These are phyloP conservation scores for Beroe forskalii DNA, from an alignment of 37 sponge, comb jelly and placozoan genomes.

Conservation along the genomic window DNA sequence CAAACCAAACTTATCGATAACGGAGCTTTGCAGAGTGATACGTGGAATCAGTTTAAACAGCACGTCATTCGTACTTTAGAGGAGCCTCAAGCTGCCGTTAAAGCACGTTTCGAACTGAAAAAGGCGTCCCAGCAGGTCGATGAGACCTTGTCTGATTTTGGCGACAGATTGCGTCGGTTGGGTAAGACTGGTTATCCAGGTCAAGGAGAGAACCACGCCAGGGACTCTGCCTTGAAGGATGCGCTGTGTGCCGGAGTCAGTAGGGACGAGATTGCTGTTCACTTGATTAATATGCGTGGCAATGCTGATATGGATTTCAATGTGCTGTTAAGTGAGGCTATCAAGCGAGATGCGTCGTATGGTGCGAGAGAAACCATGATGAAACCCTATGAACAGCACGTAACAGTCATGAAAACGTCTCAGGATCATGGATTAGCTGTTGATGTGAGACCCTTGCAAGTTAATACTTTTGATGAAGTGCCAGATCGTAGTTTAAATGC, in stretches of 20 bases:
- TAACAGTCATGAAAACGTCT: slow-evolving; percentile 36
- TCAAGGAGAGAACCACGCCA: neutral
- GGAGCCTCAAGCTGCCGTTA: too few species aligned
- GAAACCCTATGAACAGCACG: neutral
- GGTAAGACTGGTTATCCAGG: neutral
- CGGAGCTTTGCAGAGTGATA: too few species aligned
- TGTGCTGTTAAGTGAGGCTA: neutral
- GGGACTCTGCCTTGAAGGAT: neutral
- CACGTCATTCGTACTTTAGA: too few species aligned
- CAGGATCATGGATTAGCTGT: too few species aligned
- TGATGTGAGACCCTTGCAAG: too few species aligned
- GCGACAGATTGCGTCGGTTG: neutral
- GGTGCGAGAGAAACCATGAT: neutral
- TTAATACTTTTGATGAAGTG: too few species aligned
- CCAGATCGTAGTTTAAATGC: too few species aligned
- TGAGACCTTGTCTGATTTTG: neutral
- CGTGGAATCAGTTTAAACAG: too few species aligned
- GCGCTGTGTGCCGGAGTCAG: neutral
- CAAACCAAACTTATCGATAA: too few species aligned
- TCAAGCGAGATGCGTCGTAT: slow-evolving; percentile 1
- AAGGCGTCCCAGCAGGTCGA: too few species aligned
- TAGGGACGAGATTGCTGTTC: neutral
- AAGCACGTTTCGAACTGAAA: too few species aligned
- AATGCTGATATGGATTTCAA: neutral
- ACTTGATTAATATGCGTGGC: neutral